Conservation (phyloP, 2,797 vertebrate species). For the Halcyon leucocephala region DNA sequence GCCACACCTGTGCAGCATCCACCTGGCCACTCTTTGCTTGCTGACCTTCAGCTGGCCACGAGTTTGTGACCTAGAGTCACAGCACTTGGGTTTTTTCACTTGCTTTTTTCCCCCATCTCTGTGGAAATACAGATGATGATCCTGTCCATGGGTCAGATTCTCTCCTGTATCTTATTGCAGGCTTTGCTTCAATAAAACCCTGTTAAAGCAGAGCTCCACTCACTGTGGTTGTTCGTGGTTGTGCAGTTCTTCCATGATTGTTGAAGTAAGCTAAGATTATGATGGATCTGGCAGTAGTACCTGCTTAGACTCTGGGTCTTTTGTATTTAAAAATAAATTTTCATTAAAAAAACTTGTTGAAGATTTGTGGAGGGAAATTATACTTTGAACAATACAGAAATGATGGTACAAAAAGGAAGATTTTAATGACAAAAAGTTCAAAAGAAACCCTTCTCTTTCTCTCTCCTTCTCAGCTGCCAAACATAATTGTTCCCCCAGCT, state of each 20-base stretch:
- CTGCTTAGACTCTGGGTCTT: background rate
- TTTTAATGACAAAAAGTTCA: background rate
- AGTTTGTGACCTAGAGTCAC: background rate
- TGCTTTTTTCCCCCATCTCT: background rate
- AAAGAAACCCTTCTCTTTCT: background rate
- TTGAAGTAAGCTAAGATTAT: background rate
- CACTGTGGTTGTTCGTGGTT: background rate
- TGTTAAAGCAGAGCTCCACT: background rate
- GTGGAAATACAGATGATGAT: background rate
- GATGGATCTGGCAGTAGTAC: background rate
- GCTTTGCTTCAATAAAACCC: background rate
- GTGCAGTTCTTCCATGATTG: background rate
- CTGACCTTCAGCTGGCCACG: background rate
- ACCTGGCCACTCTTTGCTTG: background rate
- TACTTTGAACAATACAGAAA: background rate
- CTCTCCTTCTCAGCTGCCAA: background rate
- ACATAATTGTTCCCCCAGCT: fast-evolving
- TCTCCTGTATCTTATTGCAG: background rate
- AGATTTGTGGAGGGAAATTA: background rate
- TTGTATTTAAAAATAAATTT: background rate
- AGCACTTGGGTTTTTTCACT: background rate
- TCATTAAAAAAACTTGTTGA: background rate
- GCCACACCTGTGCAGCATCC: background rate
- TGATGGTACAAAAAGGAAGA: background rate
- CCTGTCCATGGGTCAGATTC: background rate